Conservation (phyloP, 1,140 invertebrate genomes). For the Choristoneura fumiferana region DNA sequence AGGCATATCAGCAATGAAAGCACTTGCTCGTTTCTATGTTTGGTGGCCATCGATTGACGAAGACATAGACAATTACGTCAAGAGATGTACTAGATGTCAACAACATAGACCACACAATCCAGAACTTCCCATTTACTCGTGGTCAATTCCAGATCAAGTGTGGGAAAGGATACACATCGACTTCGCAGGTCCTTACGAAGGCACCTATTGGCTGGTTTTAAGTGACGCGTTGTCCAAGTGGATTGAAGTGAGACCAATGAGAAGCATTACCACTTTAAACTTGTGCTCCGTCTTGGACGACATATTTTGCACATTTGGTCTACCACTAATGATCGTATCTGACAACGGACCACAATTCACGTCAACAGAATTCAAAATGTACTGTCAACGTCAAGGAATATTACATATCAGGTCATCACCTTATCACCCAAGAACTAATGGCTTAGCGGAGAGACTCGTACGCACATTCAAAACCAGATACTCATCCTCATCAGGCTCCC, state of each 20-base stretch:
- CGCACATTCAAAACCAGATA: too few species aligned
- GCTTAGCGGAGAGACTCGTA: too few species aligned
- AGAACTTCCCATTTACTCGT: not conserved
- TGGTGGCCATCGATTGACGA: constrained; percentile 69
- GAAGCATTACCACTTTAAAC: not conserved
- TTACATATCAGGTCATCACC: too few species aligned
- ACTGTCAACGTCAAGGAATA: too few species aligned
- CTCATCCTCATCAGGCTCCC: too few species aligned
- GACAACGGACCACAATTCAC: too few species aligned
- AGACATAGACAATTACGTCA: constrained; percentile 46
- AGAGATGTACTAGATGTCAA: not conserved
- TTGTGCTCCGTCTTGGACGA: too few species aligned
- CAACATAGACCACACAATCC: not conserved
- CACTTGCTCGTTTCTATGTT: constrained; percentile 45
- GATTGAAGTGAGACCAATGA: not conserved
- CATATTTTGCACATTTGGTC: too few species aligned
- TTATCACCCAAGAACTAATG: too few species aligned
- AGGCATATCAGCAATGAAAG: constrained; percentile 70
- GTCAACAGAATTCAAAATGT: too few species aligned
- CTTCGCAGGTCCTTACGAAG: not conserved
- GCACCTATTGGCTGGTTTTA: constrained; percentile 1
- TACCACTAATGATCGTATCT: too few species aligned
- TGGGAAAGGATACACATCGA: constrained; percentile 3
- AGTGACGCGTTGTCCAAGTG: not conserved
- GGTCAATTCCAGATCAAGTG: not conserved